Conservation (phyloP, 2,797 vertebrate species). For the Hypotaenidia okinawae region DNA sequence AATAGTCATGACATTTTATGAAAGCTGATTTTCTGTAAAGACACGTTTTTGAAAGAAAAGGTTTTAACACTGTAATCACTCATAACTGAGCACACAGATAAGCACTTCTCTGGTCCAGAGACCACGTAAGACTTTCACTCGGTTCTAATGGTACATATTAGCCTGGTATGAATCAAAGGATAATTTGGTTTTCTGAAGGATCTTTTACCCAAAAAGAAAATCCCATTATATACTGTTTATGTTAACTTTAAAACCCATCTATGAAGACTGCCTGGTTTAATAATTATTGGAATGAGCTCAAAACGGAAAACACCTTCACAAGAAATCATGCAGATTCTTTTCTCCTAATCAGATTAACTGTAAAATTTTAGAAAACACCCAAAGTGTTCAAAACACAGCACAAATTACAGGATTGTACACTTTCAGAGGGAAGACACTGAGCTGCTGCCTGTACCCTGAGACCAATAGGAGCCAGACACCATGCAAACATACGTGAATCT, state of each 20-base stretch:
- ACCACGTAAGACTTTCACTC: neutral
- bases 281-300: neutral
- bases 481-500: neutral
- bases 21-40: neutral
- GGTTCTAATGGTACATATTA: neutral
- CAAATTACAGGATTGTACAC: neutral
- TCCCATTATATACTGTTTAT: neutral
- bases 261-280: neutral
- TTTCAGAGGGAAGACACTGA: neutral
- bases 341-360: neutral
- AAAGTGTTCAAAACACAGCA: neutral
- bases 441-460: neutral
- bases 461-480: neutral
- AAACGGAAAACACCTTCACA: neutral
- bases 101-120: neutral
- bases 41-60: neutral
- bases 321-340: neutral
- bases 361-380: neutral
- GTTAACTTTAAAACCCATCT: neutral
- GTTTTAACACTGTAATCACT: neutral
- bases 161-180: neutral
- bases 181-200: neutral
- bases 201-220: neutral
- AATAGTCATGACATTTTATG: neutral
- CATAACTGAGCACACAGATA: neutral